Evolutionary conservation across 1,140 invertebrate genomes (phyloP).

Genomic region (Frieseomelitta varia): DNA sequence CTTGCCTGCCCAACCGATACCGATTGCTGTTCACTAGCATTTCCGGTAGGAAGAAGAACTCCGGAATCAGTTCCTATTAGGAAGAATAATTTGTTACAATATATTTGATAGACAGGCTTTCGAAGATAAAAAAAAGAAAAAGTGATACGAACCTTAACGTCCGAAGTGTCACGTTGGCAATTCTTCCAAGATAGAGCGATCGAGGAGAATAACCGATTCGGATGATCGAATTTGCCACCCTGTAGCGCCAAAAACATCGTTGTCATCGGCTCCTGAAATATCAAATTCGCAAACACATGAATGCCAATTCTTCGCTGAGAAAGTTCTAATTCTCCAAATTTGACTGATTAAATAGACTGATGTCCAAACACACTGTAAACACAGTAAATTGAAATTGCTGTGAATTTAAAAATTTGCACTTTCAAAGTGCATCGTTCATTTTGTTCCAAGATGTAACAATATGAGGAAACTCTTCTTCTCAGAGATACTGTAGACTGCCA

Average conservation of each 20-base stretch:
- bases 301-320: neutral
- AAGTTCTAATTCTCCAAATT: neutral
- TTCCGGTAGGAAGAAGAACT: constrained; percentile 99
- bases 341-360: too few relatives aligned
- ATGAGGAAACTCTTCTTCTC: too few relatives aligned
- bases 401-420: too few relatives aligned
- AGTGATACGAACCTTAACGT: constrained; percentile 92
- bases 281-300: neutral
- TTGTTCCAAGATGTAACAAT: too few relatives aligned
- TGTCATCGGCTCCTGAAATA: constrained; percentile 96
- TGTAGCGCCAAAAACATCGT: constrained; percentile 99
- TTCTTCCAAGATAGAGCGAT: constrained; percentile 98
- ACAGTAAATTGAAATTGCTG: too few relatives aligned
- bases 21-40: constrained; percentile 97
- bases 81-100: constrained; percentile 34
- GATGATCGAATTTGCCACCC: constrained; percentile 99
- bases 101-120: too few relatives aligned
- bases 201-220: constrained; percentile 97
- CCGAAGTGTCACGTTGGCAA: constrained; percentile 98
- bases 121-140: neutral
- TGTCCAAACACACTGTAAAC: too few relatives aligned
- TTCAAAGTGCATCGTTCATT: too few relatives aligned
- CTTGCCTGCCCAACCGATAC: constrained; percentile 94
- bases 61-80: constrained; percentile 96
- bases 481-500: too few relatives aligned